Evolutionary conservation across 2,113 vertebrate species (phyloP), one percentile per base, ranked within the genome.

Genomic region (Talpa occidentalis): DNA sequence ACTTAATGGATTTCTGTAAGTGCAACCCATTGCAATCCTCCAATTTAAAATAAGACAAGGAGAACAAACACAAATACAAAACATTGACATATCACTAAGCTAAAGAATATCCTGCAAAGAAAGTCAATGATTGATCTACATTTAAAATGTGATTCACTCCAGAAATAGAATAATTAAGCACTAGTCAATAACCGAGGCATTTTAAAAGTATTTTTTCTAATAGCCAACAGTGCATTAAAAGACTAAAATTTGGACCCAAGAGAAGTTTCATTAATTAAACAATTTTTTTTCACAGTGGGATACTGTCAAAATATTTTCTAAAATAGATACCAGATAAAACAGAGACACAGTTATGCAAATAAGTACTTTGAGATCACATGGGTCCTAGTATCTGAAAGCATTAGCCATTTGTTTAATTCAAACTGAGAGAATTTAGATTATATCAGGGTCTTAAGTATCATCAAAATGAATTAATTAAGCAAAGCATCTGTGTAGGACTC

Each of bases 231-330:
- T 85, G 26, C 92, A 90, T 95, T 97, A 93, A 95, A 95, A 93
- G 72, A 94, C 83, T 90, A 92, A 96, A 95, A 91, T 96, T 88
- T 88, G 30, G 52, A 93, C 90, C 47, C 88, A 72, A 88, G 90
- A 80, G 91, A 93, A 93, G 28, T 76, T 84, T 94, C 92, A 93
- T 94, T 95, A 96, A 97, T 94, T 96, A 97, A 95, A 77, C 70
- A 95, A 1, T 72, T 96, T 96, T 83, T 96, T 52, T 94, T 94
- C 96, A 94, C 49, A 87, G 66, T 94, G 88, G 35, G 94, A 95
- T 93, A 64, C 80, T 95, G 96, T 97, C 90, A 96, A 96, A 96
- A 97, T 96, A 67, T 96, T 95, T 96, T 93, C 74, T 40, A 94
- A 86, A 91, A 26, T 91, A 60, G 30, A 37, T 93, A 81, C 87